Percentiles rank a stretch among this genome's conserved stretches.
phyloP scores from a whole-genome alignment of 1,140 invertebrate species.

The Metaphire vulgaris region DNA sequence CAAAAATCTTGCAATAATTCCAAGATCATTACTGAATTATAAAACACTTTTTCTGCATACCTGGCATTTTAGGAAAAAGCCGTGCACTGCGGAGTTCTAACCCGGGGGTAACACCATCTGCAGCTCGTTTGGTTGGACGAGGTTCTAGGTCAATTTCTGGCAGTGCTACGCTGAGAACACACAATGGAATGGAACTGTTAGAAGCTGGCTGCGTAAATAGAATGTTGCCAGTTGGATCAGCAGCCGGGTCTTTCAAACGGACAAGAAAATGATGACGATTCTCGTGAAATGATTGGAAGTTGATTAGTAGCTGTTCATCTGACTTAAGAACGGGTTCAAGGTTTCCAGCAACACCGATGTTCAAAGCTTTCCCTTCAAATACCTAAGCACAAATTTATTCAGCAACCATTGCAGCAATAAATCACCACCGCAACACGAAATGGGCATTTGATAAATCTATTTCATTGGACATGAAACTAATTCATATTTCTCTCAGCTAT shows the following conservation, averaged over 20 bases:
- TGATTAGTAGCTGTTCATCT: background rate
- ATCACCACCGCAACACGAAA: too few species aligned
- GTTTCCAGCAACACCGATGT: slow-evolving; percentile 95
- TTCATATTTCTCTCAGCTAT: too few species aligned
- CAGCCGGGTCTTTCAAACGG: slow-evolving; percentile 5
- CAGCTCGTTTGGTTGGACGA: background rate
- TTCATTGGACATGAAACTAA: too few species aligned
- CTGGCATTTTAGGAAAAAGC: too few species aligned
- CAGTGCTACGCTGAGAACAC: slow-evolving; percentile 89
- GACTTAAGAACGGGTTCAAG: slow-evolving; percentile 94
- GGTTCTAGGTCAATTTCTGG: slow-evolving; percentile 53
- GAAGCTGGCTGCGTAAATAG: slow-evolving; percentile 66
- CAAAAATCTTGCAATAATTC: too few species aligned
- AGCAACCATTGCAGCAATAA: too few species aligned
- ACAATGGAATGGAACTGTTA: too few species aligned
- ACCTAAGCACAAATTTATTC: too few species aligned
- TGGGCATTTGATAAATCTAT: too few species aligned
- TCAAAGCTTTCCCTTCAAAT: slow-evolving; percentile 87
- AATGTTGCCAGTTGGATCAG: background rate
- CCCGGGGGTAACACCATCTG: background rate
- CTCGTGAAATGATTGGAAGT: slow-evolving; percentile 17
- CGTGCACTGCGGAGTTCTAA: background rate
- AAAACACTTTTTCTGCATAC: too few species aligned
- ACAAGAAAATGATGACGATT: slow-evolving; percentile 10
- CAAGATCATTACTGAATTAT: too few species aligned